These are phyloP conservation scores for Halictus ligatus DNA, from an alignment of 2,888 invertebrate species.

Conservation along the genomic window DNA sequence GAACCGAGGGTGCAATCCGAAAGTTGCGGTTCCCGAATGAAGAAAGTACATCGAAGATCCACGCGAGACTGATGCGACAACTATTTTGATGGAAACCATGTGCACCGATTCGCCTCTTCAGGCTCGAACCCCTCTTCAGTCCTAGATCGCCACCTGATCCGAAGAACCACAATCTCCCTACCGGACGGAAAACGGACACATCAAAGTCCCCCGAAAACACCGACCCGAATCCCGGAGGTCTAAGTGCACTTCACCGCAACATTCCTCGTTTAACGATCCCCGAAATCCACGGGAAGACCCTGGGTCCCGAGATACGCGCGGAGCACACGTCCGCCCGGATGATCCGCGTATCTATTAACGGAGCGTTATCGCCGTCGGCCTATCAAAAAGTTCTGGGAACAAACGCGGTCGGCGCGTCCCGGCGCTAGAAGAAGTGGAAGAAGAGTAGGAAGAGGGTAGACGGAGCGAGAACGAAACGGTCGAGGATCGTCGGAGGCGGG, in stretches of 20 bases:
- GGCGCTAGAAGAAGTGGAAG: not conserved
- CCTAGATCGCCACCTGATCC: not conserved
- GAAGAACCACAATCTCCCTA: not conserved
- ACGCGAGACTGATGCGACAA: too few species aligned
- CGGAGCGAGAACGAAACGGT: not conserved
- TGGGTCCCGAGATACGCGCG: not conserved
- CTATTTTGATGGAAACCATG: too few species aligned
- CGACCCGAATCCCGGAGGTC: not conserved
- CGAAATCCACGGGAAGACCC: constrained; percentile 15
- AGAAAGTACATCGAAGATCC: too few species aligned
- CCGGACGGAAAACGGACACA: not conserved
- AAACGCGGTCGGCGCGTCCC: constrained; percentile 17
- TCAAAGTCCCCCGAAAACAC: not conserved
- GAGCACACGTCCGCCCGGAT: not conserved
- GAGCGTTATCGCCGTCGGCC: constrained; percentile 37
- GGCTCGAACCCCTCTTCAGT: not conserved
- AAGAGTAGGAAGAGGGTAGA: not conserved
- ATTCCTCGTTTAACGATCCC: constrained; percentile 23
- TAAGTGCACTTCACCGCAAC: not conserved
- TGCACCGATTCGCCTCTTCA: too few species aligned
- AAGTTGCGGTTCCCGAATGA: too few species aligned
- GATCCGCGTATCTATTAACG: constrained; percentile 37
- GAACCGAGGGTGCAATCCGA: too few species aligned
- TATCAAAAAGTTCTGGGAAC: constrained; percentile 44
- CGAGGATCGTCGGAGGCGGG: not conserved